These are phyloP conservation scores for Crotalus horridus DNA, from an alignment of 2,113 vertebrate genomes.

Conservation along the genomic window DNA sequence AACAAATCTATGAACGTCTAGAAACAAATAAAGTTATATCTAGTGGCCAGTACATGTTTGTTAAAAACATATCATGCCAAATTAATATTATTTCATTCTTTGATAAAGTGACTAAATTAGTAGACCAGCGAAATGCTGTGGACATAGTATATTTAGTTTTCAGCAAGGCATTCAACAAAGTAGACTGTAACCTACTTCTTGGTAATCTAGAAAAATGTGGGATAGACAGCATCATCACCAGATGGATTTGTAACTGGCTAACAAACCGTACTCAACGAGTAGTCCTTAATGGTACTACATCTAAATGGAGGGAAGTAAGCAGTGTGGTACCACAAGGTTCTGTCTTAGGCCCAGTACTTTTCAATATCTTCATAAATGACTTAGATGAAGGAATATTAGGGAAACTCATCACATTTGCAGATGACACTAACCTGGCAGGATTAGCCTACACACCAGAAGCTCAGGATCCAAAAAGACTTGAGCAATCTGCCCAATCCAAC, in stretches of 20 bases:
- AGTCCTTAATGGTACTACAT: not conserved
- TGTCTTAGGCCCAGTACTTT: not conserved
- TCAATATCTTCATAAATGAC: not conserved
- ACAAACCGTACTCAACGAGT: not conserved
- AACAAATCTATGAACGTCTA: no score
- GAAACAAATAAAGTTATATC: not conserved
- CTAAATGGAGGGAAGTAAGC: not conserved
- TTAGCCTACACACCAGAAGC: not conserved
- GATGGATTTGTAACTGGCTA: not conserved
- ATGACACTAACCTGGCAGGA: not conserved
- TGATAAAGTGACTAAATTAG: not conserved
- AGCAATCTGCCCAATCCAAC: not conserved
- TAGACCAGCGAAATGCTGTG: not conserved
- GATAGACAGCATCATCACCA: not conserved
- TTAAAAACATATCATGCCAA: not conserved
- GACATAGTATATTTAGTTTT: not conserved
- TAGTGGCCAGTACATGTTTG: not conserved
- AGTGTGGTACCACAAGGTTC: not conserved
- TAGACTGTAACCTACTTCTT: not conserved
- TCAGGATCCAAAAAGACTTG: not conserved
- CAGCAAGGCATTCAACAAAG: not conserved
- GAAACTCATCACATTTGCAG: not conserved
- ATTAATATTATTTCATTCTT: no score
- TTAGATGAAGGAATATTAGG: not conserved
- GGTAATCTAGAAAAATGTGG: not conserved